Evolutionary conservation across 2,113 vertebrate species (phyloP), one percentile per base, ranked within the genome.

Genomic region (Sorex fumeus): DNA sequence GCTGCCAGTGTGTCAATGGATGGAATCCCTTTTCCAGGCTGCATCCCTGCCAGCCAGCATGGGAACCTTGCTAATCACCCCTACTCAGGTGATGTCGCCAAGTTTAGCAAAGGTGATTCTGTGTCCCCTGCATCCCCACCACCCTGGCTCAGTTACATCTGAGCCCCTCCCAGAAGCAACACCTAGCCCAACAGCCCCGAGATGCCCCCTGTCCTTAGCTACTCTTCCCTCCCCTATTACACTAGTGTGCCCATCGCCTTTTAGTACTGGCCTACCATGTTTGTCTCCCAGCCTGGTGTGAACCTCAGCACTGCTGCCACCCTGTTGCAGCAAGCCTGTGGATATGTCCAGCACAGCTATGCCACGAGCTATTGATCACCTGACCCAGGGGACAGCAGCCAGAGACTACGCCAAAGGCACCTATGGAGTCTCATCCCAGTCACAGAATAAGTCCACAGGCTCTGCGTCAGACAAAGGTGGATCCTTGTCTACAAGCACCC

Each of bases 31-130:
- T 99, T 99, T 97, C 98, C 99, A 72, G 95, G 99, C 99, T 93
- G 98, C 99, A 91, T 98, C 99, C 47, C 98, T 94, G 98, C 99
- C 76, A 98, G 98, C 97, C 98, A 99, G 98, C 99, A 99, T 30
- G 99, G 99, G 82, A 98, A 97, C 97, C 98, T 99, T 47, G 97
- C 99, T 98, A 99, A 97, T 97, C 99, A 99, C 97, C 99, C 98
- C 0, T 99, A 99, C 98, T 99, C 99, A 99, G 99, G 99, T 97
- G 99, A 99, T 2, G 97, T 99, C 64, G 98, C 99, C 23, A 99
- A 99, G 94, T 99, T 99, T 97, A 99, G 99, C 93, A 98, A 99
- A 69, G 99, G 98, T 70, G 99, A 99, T 95, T 98, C 99, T 47
- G 98, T 99, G 23, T 99, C 99, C 57, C 99, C 99, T 27, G 99